A percentile compares a stretch with the other conserved stretches of the same genome.
These are phyloP conservation scores for Corydoras sp. DNA, from an alignment of 2,113 vertebrate species.

Conservation along the genomic window DNA sequence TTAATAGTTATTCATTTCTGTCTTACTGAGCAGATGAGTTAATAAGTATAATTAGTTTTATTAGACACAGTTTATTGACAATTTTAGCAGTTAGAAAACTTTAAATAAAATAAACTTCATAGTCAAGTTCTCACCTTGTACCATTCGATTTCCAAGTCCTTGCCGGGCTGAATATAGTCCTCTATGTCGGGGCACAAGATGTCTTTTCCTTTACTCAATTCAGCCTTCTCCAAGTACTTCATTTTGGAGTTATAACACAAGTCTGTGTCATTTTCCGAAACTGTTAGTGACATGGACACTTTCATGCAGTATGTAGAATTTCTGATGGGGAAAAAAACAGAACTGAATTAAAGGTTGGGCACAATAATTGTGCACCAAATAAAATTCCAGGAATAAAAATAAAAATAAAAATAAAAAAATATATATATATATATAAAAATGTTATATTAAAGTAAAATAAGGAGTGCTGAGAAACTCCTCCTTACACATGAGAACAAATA, in stretches of 20 bases:
- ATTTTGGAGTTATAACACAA: conserved; percentile 98
- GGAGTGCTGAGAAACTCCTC: too few relatives aligned
- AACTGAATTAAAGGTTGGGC: neutral
- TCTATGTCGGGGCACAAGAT: conserved; percentile 89
- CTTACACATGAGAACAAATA: too few relatives aligned
- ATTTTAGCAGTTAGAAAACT: too few relatives aligned
- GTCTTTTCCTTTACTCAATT: conserved; percentile 96
- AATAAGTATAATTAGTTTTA: neutral
- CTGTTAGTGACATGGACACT: conserved; percentile 92
- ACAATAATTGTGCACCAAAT: neutral
- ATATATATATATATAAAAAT: too few relatives aligned
- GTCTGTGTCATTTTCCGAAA: conserved; percentile 94
- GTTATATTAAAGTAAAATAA: neutral
- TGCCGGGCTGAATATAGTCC: conserved; percentile 83
- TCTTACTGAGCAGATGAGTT: conserved; percentile 16
- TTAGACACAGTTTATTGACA: neutral
- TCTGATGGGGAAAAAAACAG: conserved; percentile 66
- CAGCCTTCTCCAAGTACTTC: conserved; percentile 96
- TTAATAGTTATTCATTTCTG: conserved; percentile 11
- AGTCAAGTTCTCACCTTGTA: conserved; percentile 81
- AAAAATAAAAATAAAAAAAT: neutral
- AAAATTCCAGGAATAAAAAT: neutral
- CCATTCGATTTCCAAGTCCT: conserved; percentile 86
- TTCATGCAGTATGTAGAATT: conserved; percentile 99
- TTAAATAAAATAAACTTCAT: neutral